Base-by-base conservation (phyloP, 92 coral and sea anemone species). In the Palythoa grandis region DNA sequence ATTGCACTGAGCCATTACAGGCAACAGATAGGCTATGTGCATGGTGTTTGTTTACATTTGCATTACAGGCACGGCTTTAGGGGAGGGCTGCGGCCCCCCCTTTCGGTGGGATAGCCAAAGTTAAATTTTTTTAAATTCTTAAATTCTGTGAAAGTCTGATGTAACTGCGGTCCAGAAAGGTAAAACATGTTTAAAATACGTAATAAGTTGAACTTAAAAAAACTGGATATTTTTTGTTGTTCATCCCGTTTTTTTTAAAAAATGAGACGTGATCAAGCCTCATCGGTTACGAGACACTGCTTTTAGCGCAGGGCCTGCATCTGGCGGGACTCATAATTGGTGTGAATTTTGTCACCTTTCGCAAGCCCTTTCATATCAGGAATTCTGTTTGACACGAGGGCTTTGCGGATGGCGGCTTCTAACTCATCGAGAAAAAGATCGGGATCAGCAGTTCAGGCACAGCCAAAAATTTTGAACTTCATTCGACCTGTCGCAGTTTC, bases 381-480 rank as follows among this genome's bases (percentile, higher is more conserved):
- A 75, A 75, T 75, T 75, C 63, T 48, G 60, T 74, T 74, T 74
- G 78, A 48, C 78, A 74, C 78, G 58, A 74, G 60, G 58, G 54
- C 54, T 52, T 52, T 52, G 54, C 54, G 54, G 54, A 52, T 52
- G 54, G 54, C 54, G 54, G 54, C 54, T 52, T 52, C 54, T 52
- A 52, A 52, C 54, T 52, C 54, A 52, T 52, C 54, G 54, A 52
- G 54, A 87, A 91, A n/a, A n/a, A n/a, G n/a, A 74, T 74, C 78
- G 38, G 60, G 78, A 74, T 74, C 78, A 47, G 60, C 78, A 74
- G 78, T n/a, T n/a, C n/a, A n/a, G n/a, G n/a, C n/a, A n/a, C n/a
- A n/a, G n/a, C 78, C 78, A 74, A 47, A 74, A n/a, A n/a, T 74
- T 74, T 74, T 38, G 58, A 74, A 74, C 80, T 52, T 76, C 66